Evolutionary conservation across 2,888 invertebrate species (phyloP).

Genomic region (Cataglyphis albicans): DNA sequence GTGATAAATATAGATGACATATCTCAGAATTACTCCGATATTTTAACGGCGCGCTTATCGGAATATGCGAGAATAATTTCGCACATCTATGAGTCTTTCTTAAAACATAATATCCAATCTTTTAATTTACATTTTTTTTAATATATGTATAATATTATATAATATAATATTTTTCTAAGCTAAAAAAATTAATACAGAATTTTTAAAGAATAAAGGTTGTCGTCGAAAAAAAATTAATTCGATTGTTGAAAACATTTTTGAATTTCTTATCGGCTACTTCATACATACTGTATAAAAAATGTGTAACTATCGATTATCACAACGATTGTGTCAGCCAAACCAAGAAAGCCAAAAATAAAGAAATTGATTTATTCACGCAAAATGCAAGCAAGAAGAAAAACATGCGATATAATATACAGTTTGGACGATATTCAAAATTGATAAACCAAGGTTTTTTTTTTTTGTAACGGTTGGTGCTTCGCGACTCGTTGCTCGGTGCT

Average conservation of each 20-base stretch:
- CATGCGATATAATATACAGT: neutral
- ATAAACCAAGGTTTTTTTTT: constrained; percentile 30
- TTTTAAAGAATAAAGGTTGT: neutral
- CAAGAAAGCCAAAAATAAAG: constrained; percentile 19
- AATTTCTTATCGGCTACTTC: neutral
- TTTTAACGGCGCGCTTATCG: neutral
- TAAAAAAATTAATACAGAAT: neutral
- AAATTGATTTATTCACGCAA: neutral
- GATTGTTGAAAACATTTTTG: neutral
- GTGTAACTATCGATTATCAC: neutral
- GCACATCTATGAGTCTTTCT: neutral
- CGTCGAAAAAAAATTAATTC: neutral
- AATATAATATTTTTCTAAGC: neutral
- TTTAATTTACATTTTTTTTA: neutral
- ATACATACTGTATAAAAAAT: neutral
- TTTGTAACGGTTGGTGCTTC: neutral
- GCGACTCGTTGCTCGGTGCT: constrained; percentile 39
- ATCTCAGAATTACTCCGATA: constrained; percentile 21
- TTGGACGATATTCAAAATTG: constrained; percentile 6
- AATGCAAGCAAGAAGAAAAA: neutral
- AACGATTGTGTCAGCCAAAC: neutral
- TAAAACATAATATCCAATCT: neutral
- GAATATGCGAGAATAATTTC: constrained; percentile 6
- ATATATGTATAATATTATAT: neutral
- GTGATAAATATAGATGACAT: constrained; percentile 22